A percentile compares a stretch with the other conserved stretches of the same genome.
Evolutionary conservation across 2,113 vertebrate species (phyloP).

Genomic region (rabbit (Oryctolagus cuniculus)): mOryCun1.1 NC_091436.1:51632501-51633000

Average conservation of each 20-base stretch:
- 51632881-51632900: background rate
- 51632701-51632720: background rate
- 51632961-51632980: background rate
- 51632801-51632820: background rate
- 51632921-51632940: background rate
- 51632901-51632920: background rate
- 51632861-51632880: background rate
- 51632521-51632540: background rate
- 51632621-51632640: background rate
- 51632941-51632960: background rate
- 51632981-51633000: background rate
- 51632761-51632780: background rate
- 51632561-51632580: accelerated
- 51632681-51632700: background rate
- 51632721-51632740: background rate
- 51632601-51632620: background rate
- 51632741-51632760: background rate
- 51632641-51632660: background rate
- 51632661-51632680: background rate
- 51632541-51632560: background rate
- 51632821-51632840: background rate
- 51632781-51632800: background rate
- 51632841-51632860: background rate
- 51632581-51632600: background rate
- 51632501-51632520: background rate